Evolutionary conservation across 2,888 invertebrate species (phyloP).

Genomic region (Pseudoips prasinana): DNA sequence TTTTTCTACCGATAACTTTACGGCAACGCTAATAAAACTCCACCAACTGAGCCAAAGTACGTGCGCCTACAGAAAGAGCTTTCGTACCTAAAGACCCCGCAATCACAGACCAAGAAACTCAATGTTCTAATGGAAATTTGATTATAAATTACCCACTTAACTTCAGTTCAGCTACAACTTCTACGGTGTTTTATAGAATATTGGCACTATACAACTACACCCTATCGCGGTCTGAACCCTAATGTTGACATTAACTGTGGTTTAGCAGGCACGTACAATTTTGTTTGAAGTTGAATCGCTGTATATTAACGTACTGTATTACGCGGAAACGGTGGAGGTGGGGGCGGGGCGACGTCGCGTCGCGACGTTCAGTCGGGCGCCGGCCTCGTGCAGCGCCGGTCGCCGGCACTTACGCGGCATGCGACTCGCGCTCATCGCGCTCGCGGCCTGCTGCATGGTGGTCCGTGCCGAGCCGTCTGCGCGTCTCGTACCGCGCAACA

Average conservation of each 20-base stretch:
- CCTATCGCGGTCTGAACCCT: conserved; percentile 13
- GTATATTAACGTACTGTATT: conserved; percentile 20
- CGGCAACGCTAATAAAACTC: conserved; percentile 65
- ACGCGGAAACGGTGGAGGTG: conserved; percentile 29
- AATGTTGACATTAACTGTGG: conserved; percentile 20
- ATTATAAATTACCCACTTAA: not conserved
- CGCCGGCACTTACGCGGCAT: conserved; percentile 72
- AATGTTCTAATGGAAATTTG: conserved; percentile 13
- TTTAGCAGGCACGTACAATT: conserved; percentile 13
- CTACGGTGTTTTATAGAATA: conserved; percentile 7
- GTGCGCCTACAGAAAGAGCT: conserved; percentile 27
- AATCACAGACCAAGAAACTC: conserved; percentile 9
- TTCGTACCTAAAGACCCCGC: conserved; percentile 23
- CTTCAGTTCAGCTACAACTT: too few species aligned
- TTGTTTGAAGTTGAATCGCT: conserved; percentile 30
- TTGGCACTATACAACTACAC: conserved; percentile 8
- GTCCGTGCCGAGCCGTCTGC: conserved; percentile 68
- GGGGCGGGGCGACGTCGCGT: conserved; percentile 40
- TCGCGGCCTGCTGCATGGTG: conserved; percentile 73
- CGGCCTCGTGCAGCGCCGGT: conserved; percentile 75
- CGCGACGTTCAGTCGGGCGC: conserved; percentile 76
- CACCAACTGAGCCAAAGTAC: conserved; percentile 43
- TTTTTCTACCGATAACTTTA: conserved; percentile 57
- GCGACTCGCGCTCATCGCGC: conserved; percentile 70
- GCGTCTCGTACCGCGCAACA: conserved; percentile 61